Evolutionary conservation across 2,113 vertebrate genomes (phyloP).

Genomic region (Excalfactoria chinensis): DNA sequence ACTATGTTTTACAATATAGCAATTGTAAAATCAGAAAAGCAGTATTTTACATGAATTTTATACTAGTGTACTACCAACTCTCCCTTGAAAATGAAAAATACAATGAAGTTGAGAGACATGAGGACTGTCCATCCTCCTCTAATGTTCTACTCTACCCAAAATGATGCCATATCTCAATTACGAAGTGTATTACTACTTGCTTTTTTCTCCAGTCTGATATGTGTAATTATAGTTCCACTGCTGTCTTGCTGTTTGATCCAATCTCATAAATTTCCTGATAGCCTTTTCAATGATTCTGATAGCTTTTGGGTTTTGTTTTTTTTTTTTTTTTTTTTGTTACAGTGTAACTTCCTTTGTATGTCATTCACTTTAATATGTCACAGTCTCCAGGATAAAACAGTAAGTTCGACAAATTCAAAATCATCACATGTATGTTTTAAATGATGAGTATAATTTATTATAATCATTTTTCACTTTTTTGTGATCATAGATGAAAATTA

Average conservation of each 20-base stretch:
- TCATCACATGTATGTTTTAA: background rate
- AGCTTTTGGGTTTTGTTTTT: no score
- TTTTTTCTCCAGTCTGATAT: background rate
- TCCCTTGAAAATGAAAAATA: background rate
- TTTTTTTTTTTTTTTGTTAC: background rate
- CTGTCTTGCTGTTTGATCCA: background rate
- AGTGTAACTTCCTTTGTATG: background rate
- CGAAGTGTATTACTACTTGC: background rate
- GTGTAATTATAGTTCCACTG: background rate
- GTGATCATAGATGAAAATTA: background rate
- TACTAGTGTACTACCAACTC: background rate
- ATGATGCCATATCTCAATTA: background rate
- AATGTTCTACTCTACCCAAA: background rate
- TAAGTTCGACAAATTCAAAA: background rate
- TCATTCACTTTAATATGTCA: background rate
- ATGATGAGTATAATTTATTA: background rate
- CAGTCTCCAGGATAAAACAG: background rate
- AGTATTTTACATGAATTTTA: background rate
- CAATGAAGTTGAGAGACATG: background rate
- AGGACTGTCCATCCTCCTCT: background rate
- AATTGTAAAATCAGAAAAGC: background rate
- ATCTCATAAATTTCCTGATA: background rate
- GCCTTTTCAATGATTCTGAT: background rate
- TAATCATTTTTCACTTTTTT: background rate
- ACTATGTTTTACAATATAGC: background rate